A percentile compares a stretch with the other conserved stretches of the same genome.
Evolutionary conservation across 2,113 vertebrate species (phyloP).

Genomic region (Chaetodon trifascialis): DNA sequence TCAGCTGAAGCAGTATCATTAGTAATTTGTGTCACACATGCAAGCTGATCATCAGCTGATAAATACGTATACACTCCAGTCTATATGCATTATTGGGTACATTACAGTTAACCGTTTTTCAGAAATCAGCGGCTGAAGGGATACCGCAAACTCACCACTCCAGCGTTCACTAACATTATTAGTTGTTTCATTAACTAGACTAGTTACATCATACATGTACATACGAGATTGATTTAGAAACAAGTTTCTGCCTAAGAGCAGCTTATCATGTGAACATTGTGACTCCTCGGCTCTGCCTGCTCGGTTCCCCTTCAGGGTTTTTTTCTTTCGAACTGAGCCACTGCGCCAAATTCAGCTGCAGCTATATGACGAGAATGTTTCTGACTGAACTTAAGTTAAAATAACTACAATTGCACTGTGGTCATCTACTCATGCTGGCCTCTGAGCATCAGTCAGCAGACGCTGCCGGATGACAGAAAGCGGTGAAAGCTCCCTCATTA

Average conservation of each 20-base stretch:
- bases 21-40: slow-evolving; percentile 14
- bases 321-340: neutral
- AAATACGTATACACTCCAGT: neutral
- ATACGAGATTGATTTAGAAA: neutral
- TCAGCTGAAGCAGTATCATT: neutral
- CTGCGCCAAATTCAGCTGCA: slow-evolving; percentile 1
- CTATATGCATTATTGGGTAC: neutral
- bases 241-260: neutral
- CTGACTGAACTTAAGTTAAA: slow-evolving; percentile 25
- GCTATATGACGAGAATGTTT: slow-evolving; percentile 7
- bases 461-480: slow-evolving; percentile 65
- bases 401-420: slow-evolving; percentile 1
- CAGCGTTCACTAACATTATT: neutral
- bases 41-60: slow-evolving; percentile 20
- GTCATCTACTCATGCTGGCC: neutral
- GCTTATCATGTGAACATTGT: neutral
- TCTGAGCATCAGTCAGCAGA: slow-evolving; percentile 45
- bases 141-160: neutral
- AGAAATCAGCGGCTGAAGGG: neutral
- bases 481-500: slow-evolving; percentile 80
- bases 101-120: neutral
- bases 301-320: neutral
- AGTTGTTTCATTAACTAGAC: neutral
- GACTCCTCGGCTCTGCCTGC: neutral
- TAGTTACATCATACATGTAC: neutral